These are phyloP conservation scores for Mormyrus proboscirostris DNA, from an alignment of 2,797 vertebrate species.

Conservation along the genomic window DNA sequence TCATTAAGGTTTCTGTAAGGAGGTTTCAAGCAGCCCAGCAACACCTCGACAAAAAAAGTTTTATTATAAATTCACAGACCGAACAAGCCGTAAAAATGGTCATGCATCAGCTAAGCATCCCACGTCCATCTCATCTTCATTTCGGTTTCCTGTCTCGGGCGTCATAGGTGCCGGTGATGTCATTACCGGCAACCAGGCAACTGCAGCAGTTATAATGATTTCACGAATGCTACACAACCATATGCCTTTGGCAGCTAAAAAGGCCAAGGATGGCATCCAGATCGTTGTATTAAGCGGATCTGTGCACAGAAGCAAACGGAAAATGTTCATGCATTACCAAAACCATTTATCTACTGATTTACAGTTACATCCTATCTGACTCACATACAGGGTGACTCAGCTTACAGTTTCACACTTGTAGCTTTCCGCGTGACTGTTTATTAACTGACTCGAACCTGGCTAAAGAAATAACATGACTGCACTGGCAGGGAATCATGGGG, in stretches of 20 bases:
- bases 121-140: background rate
- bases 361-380: background rate
- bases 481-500: background rate
- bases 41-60: background rate
- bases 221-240: background rate
- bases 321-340: background rate
- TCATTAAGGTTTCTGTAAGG: background rate
- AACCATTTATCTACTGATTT: background rate
- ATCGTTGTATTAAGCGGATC: background rate
- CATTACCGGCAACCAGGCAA: background rate
- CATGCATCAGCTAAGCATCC: background rate
- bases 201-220: background rate
- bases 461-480: background rate
- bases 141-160: background rate
- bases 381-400: background rate
- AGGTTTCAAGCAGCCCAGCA: background rate
- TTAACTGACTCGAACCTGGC: background rate
- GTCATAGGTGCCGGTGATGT: background rate
- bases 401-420: constrained; percentile 3
- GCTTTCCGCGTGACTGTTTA: background rate
- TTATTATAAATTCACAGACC: background rate
- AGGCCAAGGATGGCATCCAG: background rate
- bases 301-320: background rate
- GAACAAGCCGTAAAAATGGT: background rate
- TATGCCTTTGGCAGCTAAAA: background rate